Percentiles rank a stretch among this genome's conserved stretches.
These are phyloP conservation scores for Drepana falcataria DNA, from an alignment of 2,888 invertebrate species.

Conservation along the genomic window DNA sequence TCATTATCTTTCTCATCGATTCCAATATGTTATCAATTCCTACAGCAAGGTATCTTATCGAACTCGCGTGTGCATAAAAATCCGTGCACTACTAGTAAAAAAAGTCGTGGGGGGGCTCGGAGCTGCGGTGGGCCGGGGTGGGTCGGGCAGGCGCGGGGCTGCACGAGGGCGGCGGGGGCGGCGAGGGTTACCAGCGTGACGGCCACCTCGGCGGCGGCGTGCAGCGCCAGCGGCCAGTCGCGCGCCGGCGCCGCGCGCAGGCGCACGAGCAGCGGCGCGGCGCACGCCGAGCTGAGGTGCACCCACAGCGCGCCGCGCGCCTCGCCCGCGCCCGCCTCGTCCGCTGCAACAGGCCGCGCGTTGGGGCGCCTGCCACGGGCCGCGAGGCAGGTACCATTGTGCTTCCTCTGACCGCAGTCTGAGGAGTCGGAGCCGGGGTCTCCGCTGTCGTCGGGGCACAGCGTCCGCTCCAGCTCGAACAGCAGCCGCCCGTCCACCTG, in stretches of 20 bases:
- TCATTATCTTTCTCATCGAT: no score
- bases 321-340: conserved; percentile 5
- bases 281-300: conserved; percentile 58
- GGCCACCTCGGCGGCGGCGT: conserved; percentile 16
- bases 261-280: conserved; percentile 23
- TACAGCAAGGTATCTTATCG: no score
- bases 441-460: conserved; percentile 49
- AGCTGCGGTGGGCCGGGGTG: no score
- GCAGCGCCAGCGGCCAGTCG: conserved; percentile 38
- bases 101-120: no score
- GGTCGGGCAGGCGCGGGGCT: no score
- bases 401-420: conserved; percentile 35
- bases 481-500: conserved; percentile 25
- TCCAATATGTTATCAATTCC: no score
- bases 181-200: conserved; percentile 27
- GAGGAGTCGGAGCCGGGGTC: conserved; percentile 12
- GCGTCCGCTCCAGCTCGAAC: conserved; percentile 54
- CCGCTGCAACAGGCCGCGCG: conserved; percentile 3
- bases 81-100: no score
- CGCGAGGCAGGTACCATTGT: no score
- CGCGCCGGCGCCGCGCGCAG: conserved; percentile 36
- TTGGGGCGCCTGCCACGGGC: no score
- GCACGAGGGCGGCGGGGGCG: no score
- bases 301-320: conserved; percentile 42
- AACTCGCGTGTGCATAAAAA: no score